Evolutionary conservation across 2,113 vertebrate genomes (phyloP).

Genomic region (Climacteris rufus): DNA sequence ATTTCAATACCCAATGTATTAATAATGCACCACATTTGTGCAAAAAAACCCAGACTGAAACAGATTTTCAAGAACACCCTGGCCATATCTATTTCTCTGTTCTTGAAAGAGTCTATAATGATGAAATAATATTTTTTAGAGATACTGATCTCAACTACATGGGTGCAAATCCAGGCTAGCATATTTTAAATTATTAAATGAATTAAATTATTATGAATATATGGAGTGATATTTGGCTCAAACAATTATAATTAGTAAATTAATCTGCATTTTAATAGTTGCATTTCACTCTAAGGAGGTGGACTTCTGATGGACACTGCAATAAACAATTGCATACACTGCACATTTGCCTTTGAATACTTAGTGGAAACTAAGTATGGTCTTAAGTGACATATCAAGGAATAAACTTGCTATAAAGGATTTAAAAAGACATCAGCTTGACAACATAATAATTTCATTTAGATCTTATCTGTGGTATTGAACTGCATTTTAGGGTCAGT

Average conservation of each 20-base stretch:
- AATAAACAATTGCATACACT: background rate
- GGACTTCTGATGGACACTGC: background rate
- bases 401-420: background rate
- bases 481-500: background rate
- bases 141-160: background rate
- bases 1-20: conserved; percentile 50
- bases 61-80: conserved; percentile 54
- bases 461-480: background rate
- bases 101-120: conserved; percentile 37
- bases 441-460: conserved; percentile 18
- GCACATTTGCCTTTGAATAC: background rate
- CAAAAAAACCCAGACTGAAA: conserved; percentile 30
- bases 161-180: background rate
- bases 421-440: background rate
- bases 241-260: background rate
- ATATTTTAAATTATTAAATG: background rate
- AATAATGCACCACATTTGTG: conserved; percentile 42
- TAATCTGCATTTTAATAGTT: background rate
- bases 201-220: background rate
- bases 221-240: background rate
- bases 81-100: conserved; percentile 19
- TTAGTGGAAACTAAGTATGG: background rate
- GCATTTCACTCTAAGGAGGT: background rate
- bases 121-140: background rate
- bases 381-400: background rate